phyloP scores from a whole-genome alignment of 2,888 invertebrate species.

The Netelia fuscicornis region DNA sequence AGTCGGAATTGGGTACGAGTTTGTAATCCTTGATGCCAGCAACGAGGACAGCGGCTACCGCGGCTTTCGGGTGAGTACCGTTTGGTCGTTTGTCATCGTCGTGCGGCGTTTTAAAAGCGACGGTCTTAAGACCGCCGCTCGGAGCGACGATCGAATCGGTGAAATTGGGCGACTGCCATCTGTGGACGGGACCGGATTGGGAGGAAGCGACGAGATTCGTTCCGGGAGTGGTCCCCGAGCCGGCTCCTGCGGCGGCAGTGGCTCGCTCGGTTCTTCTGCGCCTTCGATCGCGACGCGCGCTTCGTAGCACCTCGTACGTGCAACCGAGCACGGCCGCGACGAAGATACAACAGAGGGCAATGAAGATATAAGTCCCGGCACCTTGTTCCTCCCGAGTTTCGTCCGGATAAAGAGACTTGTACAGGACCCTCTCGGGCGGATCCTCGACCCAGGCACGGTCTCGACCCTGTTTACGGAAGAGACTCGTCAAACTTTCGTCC shows the following conservation, averaged over 20 bases:
- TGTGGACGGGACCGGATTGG: slow-evolving; percentile 71
- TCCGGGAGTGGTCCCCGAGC: neutral
- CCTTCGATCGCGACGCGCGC: slow-evolving; percentile 80
- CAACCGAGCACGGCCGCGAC: slow-evolving; percentile 89
- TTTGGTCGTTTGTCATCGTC: slow-evolving; percentile 82
- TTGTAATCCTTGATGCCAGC: slow-evolving; percentile 81
- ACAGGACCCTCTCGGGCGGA: slow-evolving; percentile 91
- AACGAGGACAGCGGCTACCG: neutral
- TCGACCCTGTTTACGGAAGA: slow-evolving; percentile 87
- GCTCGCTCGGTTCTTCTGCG: slow-evolving; percentile 74
- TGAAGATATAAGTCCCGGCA: slow-evolving; percentile 91
- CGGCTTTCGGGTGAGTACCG: slow-evolving; percentile 81
- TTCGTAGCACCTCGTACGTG: slow-evolving; percentile 88
- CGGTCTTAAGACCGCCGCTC: slow-evolving; percentile 75
- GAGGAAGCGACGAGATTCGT: slow-evolving; percentile 66
- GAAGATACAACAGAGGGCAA: slow-evolving; percentile 91
- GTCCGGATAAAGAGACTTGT: slow-evolving; percentile 91
- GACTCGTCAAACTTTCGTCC: neutral
- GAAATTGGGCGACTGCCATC: slow-evolving; percentile 80
- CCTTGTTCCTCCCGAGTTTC: slow-evolving; percentile 92
- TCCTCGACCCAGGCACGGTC: slow-evolving; percentile 95
- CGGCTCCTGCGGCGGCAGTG: slow-evolving; percentile 53
- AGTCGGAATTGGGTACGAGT: slow-evolving; percentile 78
- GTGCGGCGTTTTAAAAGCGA: slow-evolving; percentile 79
- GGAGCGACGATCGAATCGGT: slow-evolving; percentile 75